Conservation (phyloP, 2,888 invertebrate genomes). For the Hoplodrina ambigua region DNA sequence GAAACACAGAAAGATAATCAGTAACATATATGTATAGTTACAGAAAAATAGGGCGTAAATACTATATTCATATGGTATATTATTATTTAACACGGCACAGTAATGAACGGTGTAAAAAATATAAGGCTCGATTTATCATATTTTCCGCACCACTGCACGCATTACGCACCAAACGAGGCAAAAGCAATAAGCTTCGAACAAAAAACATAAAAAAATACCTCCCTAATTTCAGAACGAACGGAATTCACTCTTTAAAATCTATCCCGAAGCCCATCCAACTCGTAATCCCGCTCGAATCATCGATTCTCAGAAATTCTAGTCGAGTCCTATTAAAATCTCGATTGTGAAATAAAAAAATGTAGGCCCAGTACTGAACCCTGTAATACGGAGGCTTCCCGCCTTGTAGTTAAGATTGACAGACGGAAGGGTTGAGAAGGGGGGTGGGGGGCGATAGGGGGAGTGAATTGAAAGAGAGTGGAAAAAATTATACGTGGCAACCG, state of each 20-base stretch:
- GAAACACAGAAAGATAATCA: neutral
- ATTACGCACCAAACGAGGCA: conserved; percentile 49
- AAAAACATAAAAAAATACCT: conserved; percentile 32
- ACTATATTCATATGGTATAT: neutral
- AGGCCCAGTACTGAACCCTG: conserved; percentile 81
- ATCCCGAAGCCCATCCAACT: conserved; percentile 59
- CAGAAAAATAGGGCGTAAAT: neutral
- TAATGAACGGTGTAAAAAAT: conserved; percentile 1
- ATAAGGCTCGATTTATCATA: conserved; percentile 14
- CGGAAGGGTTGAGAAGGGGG: conserved; percentile 85
- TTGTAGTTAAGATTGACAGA: conserved; percentile 90
- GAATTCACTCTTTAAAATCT: conserved; percentile 61
- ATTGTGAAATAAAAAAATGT: conserved; percentile 80
- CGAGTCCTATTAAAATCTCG: conserved; percentile 82
- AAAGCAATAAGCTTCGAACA: conserved; percentile 21
- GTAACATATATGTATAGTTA: neutral
- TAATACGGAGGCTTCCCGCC: conserved; percentile 81
- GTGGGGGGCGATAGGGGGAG: conserved; percentile 76
- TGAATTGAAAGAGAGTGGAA: conserved; percentile 88
- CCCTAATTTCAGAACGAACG: conserved; percentile 54
- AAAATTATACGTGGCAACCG: conserved; percentile 89
- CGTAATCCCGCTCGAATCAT: conserved; percentile 74
- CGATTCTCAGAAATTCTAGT: conserved; percentile 79
- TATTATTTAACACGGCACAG: neutral
- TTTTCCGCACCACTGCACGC: conserved; percentile 32